A percentile compares a stretch with the other conserved stretches of the same genome.
Conservation (phyloP, 1,140 invertebrate species). For the Aphelenchoides fujianensis region DNA sequence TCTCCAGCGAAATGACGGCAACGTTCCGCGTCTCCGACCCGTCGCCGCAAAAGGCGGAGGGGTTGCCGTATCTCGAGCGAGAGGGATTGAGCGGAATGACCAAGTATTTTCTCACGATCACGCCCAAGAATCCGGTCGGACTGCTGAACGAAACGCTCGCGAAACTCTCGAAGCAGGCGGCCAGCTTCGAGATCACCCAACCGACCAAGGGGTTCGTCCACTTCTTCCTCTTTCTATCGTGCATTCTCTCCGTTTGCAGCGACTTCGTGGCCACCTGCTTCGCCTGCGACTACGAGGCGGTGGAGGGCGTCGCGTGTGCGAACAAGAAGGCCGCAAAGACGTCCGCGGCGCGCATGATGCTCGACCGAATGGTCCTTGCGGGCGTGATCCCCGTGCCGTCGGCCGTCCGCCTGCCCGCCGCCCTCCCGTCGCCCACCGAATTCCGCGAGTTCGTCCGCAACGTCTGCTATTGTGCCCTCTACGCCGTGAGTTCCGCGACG, state of each 20-base stretch:
- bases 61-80: not conserved
- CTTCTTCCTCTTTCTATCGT: no score
- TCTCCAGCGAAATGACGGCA: slow-evolving; percentile 1
- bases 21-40: not conserved
- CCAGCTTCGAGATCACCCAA: not conserved
- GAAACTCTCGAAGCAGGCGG: not conserved
- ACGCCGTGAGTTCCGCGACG: not conserved
- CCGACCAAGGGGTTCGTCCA: no score
- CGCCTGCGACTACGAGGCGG: not conserved
- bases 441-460: not conserved
- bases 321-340: not conserved
- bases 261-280: not conserved
- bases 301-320: not conserved
- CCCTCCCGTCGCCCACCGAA: not conserved
- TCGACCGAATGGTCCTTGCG: not conserved
- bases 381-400: not conserved
- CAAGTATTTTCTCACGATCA: not conserved
- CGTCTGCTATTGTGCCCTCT: not conserved
- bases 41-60: not conserved
- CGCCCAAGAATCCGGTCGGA: slow-evolving; percentile 1
- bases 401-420: not conserved
- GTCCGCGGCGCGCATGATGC: not conserved
- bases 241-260: no score
- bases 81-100: not conserved
- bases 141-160: not conserved